Evolutionary conservation across 2,888 invertebrate species (phyloP).

Genomic region (Spilosoma lubricipeda): DNA sequence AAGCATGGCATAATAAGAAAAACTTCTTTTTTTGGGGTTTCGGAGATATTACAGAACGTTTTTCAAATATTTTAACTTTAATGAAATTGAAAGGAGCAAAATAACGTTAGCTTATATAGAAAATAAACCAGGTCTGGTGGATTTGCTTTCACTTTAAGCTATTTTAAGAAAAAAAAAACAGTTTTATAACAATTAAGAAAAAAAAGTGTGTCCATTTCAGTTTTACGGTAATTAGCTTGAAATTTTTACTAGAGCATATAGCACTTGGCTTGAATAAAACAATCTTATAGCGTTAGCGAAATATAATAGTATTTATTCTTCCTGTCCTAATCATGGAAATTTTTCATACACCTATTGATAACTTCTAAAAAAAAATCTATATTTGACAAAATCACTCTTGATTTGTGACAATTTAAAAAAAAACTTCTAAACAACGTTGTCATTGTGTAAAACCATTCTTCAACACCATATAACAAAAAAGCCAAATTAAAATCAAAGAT

Average conservation of each 20-base stretch:
- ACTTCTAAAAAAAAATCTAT: too few species aligned
- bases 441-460: neutral
- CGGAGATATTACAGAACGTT: neutral
- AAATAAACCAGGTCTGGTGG: neutral
- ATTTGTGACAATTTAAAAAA: too few species aligned
- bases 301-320: neutral
- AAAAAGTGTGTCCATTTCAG: neutral
- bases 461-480: too few species aligned
- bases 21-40: neutral
- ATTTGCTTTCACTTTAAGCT: slow-evolving; percentile 2
- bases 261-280: neutral
- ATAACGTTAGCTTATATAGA: neutral
- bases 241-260: neutral
- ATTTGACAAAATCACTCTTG: neutral
- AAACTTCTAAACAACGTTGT: too few species aligned
- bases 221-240: slow-evolving; percentile 2
- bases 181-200: slow-evolving; percentile 2
- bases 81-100: slow-evolving; percentile 1
- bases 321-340: too few species aligned
- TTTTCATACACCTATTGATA: too few species aligned
- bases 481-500: too few species aligned
- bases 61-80: neutral
- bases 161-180: neutral
- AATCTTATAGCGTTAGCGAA: neutral
- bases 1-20: neutral